Evolutionary conservation across 2,113 vertebrate genomes (phyloP).

Genomic region (Falcunculus frontatus): DNA sequence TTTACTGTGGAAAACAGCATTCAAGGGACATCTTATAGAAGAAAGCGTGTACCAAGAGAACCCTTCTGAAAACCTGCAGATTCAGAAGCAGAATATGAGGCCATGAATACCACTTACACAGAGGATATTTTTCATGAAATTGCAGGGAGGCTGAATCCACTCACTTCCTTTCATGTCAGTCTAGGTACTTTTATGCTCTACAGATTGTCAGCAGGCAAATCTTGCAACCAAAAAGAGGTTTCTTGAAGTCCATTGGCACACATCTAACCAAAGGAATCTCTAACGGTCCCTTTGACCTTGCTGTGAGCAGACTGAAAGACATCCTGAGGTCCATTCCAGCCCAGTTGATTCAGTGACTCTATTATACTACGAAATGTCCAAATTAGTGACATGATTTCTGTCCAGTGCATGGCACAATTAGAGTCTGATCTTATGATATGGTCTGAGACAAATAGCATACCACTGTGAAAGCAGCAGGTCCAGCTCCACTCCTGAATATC

Average conservation of each 20-base stretch:
- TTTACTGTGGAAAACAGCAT: constrained; percentile 2
- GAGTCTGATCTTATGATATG: not conserved
- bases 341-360: not conserved
- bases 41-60: not conserved
- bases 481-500: not conserved
- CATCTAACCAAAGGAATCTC: not conserved
- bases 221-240: not conserved
- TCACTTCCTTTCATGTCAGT: not conserved
- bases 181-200: not conserved
- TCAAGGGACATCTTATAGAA: not conserved
- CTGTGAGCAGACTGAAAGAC: not conserved
- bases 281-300: not conserved
- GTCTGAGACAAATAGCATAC: not conserved
- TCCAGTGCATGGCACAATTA: not conserved
- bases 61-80: not conserved
- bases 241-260: not conserved
- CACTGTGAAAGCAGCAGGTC: not conserved
- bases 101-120: not conserved
- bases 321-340: not conserved
- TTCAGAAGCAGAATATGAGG: not conserved
- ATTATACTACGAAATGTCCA: not conserved
- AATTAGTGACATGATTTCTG: not conserved
- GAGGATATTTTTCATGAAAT: not conserved
- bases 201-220: not conserved
- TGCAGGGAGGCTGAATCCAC: not conserved